A percentile compares a stretch with the other conserved stretches of the same genome.
Evolutionary conservation across 2,888 invertebrate genomes (phyloP).

Genomic region (Sarcophaga rosellei): DNA sequence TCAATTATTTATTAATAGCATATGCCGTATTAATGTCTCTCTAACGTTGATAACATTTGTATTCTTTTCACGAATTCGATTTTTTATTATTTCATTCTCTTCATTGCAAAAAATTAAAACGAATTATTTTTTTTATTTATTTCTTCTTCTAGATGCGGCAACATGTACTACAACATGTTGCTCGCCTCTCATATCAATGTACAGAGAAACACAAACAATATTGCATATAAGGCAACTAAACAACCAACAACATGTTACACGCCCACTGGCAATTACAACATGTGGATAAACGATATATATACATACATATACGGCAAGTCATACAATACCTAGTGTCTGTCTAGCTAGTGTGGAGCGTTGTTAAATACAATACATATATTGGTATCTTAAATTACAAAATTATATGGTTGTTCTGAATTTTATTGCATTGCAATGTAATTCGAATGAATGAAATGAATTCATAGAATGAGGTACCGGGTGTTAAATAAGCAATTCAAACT

Average conservation of each 20-base stretch:
- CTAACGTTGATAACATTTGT: too few relatives aligned
- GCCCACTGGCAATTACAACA: constrained; percentile 55
- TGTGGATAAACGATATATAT: too few relatives aligned
- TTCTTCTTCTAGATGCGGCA: too few relatives aligned
- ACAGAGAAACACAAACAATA: too few relatives aligned
- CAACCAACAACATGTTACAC: constrained; percentile 30
- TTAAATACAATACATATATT: too few relatives aligned
- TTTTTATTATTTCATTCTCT: too few relatives aligned
- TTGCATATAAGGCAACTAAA: too few relatives aligned
- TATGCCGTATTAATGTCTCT: background rate
- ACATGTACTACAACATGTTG: background rate
- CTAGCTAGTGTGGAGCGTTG: too few relatives aligned
- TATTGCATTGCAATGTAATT: constrained; percentile 20
- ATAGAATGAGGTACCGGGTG: constrained; percentile 7
- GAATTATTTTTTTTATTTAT: too few relatives aligned
- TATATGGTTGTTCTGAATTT: constrained; percentile 41
- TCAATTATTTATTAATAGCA: constrained; percentile 1
- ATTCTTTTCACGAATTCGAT: too few relatives aligned
- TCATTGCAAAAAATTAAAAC: too few relatives aligned
- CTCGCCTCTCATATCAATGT: constrained; percentile 1
- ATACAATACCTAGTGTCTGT: background rate
- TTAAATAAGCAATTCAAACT: constrained; percentile 50
- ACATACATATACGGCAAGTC: background rate
- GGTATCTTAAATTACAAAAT: constrained; percentile 43
- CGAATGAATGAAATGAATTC: background rate